Base-by-base conservation (phyloP, 2,113 vertebrate genomes). In the Gracilinanus agilis region DNA sequence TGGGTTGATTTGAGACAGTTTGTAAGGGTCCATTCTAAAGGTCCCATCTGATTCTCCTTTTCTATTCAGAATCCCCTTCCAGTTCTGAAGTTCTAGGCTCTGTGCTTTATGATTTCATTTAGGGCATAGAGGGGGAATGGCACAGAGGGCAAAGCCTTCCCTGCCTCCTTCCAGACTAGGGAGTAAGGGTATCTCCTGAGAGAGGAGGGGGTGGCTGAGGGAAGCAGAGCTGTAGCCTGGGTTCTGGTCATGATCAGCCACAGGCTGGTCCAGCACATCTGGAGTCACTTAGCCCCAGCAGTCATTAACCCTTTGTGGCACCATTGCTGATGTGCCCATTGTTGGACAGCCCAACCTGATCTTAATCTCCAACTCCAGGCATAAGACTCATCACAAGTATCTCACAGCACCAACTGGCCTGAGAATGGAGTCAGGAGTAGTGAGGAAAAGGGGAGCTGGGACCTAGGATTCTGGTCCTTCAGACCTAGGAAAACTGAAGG, bases 261-360 rank as follows among this genome's bases (percentile, higher is more conserved):
- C 67, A 83, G 34, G n/a, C 16, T 83, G 67, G 67, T 83, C 67
- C 67, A 83, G 67, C 67, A 83, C 67, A 83, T 83, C 67, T 83
- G 67, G 67, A 83, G 67, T 83, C 67, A 83, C 67, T 83, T 83
- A 83, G 67, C 67, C 67, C 67, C 67, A 83, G 67, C n/a, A 83
- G 16, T 40, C 67, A 21, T 83, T 83, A 83, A 83, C 67, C 67
- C 67, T 83, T 83, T 83, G 34, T 8, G 67, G 34, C n/a, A 13
- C 67, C 16, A 83, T 19, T 40, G 67, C 67, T 40, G 67, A 25
- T 83, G 34, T 83, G 34, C n/a, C 67, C 67, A 83, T 83, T 83
- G 67, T 83, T 83, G 67, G 34, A 40, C 34, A 83, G 16, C 21
- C 34, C 67, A n/a, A 83, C 13, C 16, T 40, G 34, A 83, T 83